Base-by-base conservation (phyloP, 2,113 vertebrate genomes). In the Mystacornis crossleyi region DNA sequence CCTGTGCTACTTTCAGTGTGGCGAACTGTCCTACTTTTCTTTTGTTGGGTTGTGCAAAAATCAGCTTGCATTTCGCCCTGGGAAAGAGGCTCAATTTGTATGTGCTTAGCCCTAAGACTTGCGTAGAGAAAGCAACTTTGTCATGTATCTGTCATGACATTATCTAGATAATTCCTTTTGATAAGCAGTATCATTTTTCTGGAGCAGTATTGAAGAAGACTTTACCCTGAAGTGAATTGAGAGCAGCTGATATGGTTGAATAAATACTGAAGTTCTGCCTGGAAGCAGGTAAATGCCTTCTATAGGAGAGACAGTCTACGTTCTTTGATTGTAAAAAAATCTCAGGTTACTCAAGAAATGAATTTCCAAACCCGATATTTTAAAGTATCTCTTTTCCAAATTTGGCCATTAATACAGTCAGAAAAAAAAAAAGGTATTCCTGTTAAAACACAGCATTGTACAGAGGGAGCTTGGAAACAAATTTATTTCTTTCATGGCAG, bases 121-220 rank as follows among this genome's bases (percentile, higher is more conserved):
- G 66, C 67, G 60, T 40, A 93, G 61, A 72, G 73, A 94, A 93
- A 96, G 72, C 92, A 89, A 89, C 73, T 95, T 97, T 95, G 93
- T 93, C 96, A 81, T 81, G 36, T 81, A 77, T 91, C 94, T 93
- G 82, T 93, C 94, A 95, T 92, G 89, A 64, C 58, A 64, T 95
- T 96, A 93, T 93, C 90, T 88, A 96, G 96, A 96, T 93, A 90
- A 97, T 95, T 90, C 74, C 74, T 96, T 97, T 91, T 96, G 96
- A 96, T 95, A 94, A 93, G 90, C 58, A 73, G 74, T 90, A 95
- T 90, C 57, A 65, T 79, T 95, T 73, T 88, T 96, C 92, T 87
- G 83, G 93, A 97, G 71, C 34, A 69, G 26, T 90, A 75, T 43
- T 93, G 92, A 72, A 81, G 55, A 94, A 64, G 79, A 88, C 75